Base-by-base conservation (phyloP, 2,888 invertebrate species). In the Actias luna region DNA sequence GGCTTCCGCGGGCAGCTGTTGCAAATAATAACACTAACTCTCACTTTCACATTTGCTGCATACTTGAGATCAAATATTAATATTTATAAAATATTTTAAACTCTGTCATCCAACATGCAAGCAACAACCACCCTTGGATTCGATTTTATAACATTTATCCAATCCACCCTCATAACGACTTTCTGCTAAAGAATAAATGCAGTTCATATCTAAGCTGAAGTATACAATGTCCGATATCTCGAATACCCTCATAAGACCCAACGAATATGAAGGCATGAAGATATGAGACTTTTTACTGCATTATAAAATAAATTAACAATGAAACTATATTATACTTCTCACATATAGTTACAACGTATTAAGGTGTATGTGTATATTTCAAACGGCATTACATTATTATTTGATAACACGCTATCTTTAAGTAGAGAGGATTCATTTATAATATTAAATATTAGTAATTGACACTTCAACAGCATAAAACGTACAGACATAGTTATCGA, bases 41-140 rank as follows among this genome's bases (percentile, higher is more conserved):
- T 80, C 86, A 83, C 87, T 79, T 82, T 84, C 88, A 87, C 89
- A 85, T 89, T 89, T 89, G 91, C 90, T 90, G 90, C 91, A 89
- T 90, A 89, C 92, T 91, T 92, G 92, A 92, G 92, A 92, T 92
- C 92, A 92, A 90, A 91, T 91, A 88, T 89, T 90, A 89, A 85
- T 89, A 42, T 89, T 89, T 89, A 88, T 85, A 88, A 84, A 87
- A 87, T 83, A 81, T 76, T 79, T 88, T 87, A 85, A 85, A 89
- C 85, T 84, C 84, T 89, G 88, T 87, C 84, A 85, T 87, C 89
- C 87, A 85, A 75, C 91, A 90, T 88, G 81, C 89, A 79, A 80
- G 82, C 89, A 85, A 78, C 85, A 79, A 84, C 85, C 80, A 81
- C 82, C 70, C 69, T 80, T 81, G 77, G 77, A 79, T 71, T 71